phyloP scores from a whole-genome alignment of 2,888 invertebrate genomes.

The Omphaloscelis lunosa region DNA sequence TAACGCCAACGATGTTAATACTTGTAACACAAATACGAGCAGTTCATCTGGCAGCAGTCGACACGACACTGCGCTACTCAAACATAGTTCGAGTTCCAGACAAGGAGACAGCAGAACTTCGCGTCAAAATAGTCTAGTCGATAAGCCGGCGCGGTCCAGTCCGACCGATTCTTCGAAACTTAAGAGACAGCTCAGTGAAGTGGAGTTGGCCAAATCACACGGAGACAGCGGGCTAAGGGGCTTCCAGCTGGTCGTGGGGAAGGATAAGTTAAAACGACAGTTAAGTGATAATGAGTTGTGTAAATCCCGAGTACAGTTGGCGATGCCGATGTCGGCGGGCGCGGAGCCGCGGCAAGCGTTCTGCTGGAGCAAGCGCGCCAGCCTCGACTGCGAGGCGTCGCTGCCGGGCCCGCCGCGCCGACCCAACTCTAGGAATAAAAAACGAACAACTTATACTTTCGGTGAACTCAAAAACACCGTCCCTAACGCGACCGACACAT shows the following conservation, averaged over 20 bases:
- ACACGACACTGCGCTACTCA: conserved; percentile 68
- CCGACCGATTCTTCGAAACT: conserved; percentile 75
- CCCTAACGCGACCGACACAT: conserved; percentile 79
- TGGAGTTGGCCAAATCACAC: conserved; percentile 74
- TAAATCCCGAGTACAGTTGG: conserved; percentile 80
- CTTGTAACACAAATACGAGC: conserved; percentile 78
- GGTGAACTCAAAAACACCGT: conserved; percentile 87
- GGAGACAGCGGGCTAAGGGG: conserved; percentile 75
- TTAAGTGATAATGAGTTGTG: conserved; percentile 86
- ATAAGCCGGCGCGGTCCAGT: conserved; percentile 75
- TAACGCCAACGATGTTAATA: conserved; percentile 67
- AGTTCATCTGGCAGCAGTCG: conserved; percentile 83
- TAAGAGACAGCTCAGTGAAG: conserved; percentile 83
- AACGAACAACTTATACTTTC: conserved; percentile 83
- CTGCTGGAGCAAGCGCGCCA: conserved; percentile 83
- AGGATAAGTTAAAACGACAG: conserved; percentile 85
- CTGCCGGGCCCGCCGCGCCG: conserved; percentile 64
- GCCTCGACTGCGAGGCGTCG: conserved; percentile 80
- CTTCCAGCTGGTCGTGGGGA: conserved; percentile 85
- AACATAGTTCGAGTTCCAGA: conserved; percentile 66
- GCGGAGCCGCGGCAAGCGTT: conserved; percentile 84
- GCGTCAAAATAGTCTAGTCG: conserved; percentile 84
- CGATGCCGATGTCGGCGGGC: conserved; percentile 89
- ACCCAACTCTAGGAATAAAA: conserved; percentile 64
- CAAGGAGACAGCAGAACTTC: conserved; percentile 70